Conservation (phyloP, 1,140 invertebrate genomes). For the Thaumatotibia leucotreta region DNA sequence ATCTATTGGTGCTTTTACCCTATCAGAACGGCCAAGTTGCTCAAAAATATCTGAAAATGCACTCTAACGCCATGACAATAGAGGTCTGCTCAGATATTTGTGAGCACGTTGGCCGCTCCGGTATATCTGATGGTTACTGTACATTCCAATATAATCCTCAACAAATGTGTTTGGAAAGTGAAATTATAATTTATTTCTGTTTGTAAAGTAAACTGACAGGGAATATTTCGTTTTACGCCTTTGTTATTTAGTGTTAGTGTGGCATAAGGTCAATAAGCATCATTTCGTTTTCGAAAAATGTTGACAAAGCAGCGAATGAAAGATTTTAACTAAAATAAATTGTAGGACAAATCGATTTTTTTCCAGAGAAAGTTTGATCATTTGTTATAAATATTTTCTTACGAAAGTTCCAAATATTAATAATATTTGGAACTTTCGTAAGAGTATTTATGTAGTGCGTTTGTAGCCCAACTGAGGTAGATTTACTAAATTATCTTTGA, state of each 20-base stretch:
- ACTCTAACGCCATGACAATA: no score
- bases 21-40: no score
- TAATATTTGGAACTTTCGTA: no score
- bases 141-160: constrained; percentile 4
- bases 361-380: background rate
- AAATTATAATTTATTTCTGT: constrained; percentile 6
- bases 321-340: background rate
- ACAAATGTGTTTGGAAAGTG: constrained; percentile 12
- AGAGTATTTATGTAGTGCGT: no score
- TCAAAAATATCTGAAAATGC: no score
- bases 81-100: no score
- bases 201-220: background rate
- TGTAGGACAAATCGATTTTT: background rate
- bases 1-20: no score
- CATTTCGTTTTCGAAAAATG: background rate
- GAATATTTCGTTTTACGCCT: background rate
- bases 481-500: no score
- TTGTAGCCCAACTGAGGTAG: no score
- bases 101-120: no score
- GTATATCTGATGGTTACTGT: no score
- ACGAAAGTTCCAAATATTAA: no score
- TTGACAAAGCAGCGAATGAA: background rate
- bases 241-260: background rate
- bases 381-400: background rate
- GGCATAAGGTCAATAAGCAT: background rate